Evolutionary conservation across 2,888 invertebrate genomes (phyloP).

Genomic region (Andrena minutula): DNA sequence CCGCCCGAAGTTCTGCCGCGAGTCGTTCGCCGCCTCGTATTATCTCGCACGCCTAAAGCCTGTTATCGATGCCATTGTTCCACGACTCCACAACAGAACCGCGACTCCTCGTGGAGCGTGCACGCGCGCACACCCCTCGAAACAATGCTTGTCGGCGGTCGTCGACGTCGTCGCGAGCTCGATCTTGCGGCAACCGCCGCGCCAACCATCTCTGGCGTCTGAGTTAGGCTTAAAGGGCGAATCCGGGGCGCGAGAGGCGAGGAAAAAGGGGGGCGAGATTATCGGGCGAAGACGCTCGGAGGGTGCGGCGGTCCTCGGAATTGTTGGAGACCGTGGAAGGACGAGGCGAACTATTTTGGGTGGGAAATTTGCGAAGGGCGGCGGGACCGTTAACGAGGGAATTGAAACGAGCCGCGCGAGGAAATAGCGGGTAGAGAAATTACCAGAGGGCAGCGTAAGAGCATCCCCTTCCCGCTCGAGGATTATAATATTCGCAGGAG

Average conservation of each 20-base stretch:
- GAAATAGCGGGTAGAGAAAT: constrained; percentile 36
- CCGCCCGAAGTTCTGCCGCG: constrained; percentile 28
- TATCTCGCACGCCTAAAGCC: constrained; percentile 28
- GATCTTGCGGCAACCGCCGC: constrained; percentile 17
- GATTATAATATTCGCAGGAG: constrained; percentile 57
- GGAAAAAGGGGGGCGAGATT: not conserved
- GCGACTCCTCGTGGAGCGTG: constrained; percentile 50
- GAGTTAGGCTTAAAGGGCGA: not conserved
- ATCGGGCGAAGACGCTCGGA: constrained; percentile 31
- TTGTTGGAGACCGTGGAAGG: not conserved
- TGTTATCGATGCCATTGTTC: constrained; percentile 57
- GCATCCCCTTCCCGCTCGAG: constrained; percentile 36
- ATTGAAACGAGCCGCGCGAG: constrained; percentile 20
- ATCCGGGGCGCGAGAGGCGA: not conserved
- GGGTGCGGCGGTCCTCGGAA: not conserved
- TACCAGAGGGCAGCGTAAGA: constrained; percentile 40
- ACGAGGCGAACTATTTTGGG: constrained; percentile 5
- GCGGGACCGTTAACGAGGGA: constrained; percentile 48
- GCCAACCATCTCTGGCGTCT: constrained; percentile 1
- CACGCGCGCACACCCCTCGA: constrained; percentile 20
- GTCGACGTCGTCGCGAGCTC: constrained; percentile 51
- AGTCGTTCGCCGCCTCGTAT: constrained; percentile 33
- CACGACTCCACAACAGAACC: constrained; percentile 39
- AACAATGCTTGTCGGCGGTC: constrained; percentile 54
- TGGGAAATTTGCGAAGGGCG: constrained; percentile 18